phyloP scores from a whole-genome alignment of 1,140 invertebrate genomes.

The Fopius arisanus region DNA sequence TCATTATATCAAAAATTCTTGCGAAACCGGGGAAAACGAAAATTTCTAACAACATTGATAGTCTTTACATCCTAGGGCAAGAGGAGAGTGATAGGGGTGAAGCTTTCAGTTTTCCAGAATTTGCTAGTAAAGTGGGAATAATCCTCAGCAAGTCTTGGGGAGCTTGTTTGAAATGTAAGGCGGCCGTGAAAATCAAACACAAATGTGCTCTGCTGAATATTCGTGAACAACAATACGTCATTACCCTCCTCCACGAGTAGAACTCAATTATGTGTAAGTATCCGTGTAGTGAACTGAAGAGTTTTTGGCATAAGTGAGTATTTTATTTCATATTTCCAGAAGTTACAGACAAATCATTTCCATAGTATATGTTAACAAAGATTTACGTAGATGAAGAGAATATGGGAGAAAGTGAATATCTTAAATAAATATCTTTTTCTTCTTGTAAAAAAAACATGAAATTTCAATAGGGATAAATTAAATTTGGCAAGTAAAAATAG shows the following conservation, averaged over 20 bases:
- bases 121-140: constrained; percentile 3
- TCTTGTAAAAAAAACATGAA: too few relatives aligned
- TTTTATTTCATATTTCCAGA: background rate
- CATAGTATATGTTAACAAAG: too few relatives aligned
- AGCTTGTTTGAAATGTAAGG: background rate
- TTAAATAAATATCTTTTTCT: too few relatives aligned
- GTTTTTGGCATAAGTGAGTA: background rate
- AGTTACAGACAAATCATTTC: too few relatives aligned
- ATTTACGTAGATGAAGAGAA: too few relatives aligned
- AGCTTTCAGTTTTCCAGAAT: constrained; percentile 10
- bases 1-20: constrained; percentile 2
- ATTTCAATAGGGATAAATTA: too few relatives aligned
- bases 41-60: background rate
- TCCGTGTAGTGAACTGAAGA: background rate
- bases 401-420: too few relatives aligned
- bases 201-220: constrained; percentile 11
- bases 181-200: background rate
- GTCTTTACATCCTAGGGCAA: constrained; percentile 4
- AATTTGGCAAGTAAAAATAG: too few relatives aligned
- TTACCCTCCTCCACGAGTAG: background rate
- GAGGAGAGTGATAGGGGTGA: constrained; percentile 4
- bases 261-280: background rate
- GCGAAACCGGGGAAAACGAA: background rate
- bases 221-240: background rate
- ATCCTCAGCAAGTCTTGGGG: background rate